These are phyloP conservation scores for Enteromius anoplus DNA, from an alignment of 2,797 vertebrate genomes.

Conservation along the genomic window DNA sequence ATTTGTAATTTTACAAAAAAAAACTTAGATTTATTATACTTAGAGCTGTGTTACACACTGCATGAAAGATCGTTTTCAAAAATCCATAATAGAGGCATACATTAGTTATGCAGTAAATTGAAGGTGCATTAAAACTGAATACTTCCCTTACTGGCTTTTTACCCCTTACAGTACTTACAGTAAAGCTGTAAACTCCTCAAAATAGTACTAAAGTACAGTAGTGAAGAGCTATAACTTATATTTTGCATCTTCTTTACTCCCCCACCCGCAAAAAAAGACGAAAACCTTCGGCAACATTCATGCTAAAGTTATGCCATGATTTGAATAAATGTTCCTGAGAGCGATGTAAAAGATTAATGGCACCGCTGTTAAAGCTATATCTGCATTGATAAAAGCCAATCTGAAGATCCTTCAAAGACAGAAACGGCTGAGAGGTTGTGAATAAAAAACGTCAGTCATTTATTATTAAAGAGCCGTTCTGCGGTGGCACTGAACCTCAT, in stretches of 20 bases:
- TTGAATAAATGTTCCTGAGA: not conserved
- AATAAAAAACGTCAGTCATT: slow-evolving; percentile 32
- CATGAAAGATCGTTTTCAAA: no score
- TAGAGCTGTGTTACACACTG: no score
- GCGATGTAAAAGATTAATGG: slow-evolving; percentile 21
- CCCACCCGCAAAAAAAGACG: not conserved
- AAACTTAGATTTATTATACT: no score
- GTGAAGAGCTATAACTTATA: not conserved
- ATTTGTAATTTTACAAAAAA: no score
- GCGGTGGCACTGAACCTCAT: slow-evolving; percentile 36
- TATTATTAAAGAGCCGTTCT: slow-evolving; percentile 40
- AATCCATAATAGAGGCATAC: no score
- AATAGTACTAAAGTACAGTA: no score
- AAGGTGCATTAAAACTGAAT: not conserved
- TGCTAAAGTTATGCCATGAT: not conserved
- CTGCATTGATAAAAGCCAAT: slow-evolving; percentile 26
- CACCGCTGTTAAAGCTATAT: slow-evolving; percentile 15
- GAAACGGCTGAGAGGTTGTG: slow-evolving; percentile 4
- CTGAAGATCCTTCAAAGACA: slow-evolving; percentile 34
- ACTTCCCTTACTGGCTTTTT: not conserved
- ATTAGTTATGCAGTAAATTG: not conserved
- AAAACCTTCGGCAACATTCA: not conserved
- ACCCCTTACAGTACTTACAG: not conserved
- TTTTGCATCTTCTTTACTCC: not conserved
- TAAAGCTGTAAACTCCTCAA: not conserved